phyloP scores from a whole-genome alignment of 2,113 vertebrate species.

The Mobula hypostoma region DNA sequence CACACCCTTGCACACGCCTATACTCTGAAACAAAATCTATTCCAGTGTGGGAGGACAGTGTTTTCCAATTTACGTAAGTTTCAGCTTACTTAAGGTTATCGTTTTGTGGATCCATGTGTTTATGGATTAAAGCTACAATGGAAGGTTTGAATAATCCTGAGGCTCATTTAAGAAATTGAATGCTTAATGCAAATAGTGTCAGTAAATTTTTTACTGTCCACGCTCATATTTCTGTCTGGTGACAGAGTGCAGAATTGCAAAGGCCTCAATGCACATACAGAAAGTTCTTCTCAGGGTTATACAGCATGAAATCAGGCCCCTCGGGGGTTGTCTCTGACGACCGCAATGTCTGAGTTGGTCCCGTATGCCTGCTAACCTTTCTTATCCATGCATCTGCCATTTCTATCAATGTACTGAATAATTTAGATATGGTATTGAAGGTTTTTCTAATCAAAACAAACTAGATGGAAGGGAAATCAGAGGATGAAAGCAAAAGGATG shows the following conservation, averaged over 20 bases:
- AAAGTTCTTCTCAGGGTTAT: too few species aligned
- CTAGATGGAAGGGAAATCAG: background rate
- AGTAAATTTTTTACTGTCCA: too few species aligned
- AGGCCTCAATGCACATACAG: too few species aligned
- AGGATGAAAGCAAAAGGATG: background rate
- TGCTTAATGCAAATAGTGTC: background rate
- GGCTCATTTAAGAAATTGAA: background rate
- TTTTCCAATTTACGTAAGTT: slow-evolving; percentile 76
- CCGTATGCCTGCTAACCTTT: too few species aligned
- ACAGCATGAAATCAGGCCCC: too few species aligned
- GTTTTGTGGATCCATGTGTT: too few species aligned
- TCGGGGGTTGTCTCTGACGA: too few species aligned
- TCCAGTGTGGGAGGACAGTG: slow-evolving; percentile 79
- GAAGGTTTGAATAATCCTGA: background rate
- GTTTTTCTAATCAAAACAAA: background rate
- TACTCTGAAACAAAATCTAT: slow-evolving; percentile 84
- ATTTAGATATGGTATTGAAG: background rate
- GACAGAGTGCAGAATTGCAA: background rate
- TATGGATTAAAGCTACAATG: too few species aligned
- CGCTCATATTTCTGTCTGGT: background rate
- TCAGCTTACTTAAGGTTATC: too few species aligned
- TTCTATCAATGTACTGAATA: background rate
- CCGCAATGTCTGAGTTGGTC: too few species aligned
- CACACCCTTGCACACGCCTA: slow-evolving; percentile 78
- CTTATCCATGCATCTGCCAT: too few species aligned